Evolutionary conservation across 2,888 invertebrate genomes (phyloP).

Genomic region (Arge pagana): DNA sequence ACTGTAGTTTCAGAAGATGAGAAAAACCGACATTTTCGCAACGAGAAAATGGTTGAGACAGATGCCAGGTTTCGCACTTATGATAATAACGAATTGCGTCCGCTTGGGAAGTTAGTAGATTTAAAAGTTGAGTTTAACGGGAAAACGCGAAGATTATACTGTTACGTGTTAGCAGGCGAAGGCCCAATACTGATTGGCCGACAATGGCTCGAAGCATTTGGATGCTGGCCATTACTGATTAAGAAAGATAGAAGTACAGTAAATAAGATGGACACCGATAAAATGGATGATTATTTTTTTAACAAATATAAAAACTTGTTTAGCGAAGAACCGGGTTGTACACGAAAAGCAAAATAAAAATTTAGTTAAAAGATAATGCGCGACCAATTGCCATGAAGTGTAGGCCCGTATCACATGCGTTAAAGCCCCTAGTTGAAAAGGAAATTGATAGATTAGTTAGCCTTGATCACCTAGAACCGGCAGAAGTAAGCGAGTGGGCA

Average conservation of each 20-base stretch:
- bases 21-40: background rate
- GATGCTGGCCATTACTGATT: slow-evolving; percentile 20
- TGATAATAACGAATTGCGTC: slow-evolving; percentile 2
- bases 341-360: slow-evolving; percentile 24
- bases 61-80: background rate
- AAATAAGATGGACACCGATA: slow-evolving; percentile 8
- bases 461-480: slow-evolving; percentile 18
- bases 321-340: slow-evolving; percentile 21
- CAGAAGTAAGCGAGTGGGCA: slow-evolving; percentile 27
- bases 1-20: slow-evolving; percentile 15
- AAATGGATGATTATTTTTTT: slow-evolving; percentile 2
- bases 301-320: slow-evolving; percentile 22
- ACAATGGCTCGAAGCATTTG: slow-evolving; percentile 25
- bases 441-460: slow-evolving; percentile 21
- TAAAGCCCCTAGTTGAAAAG: slow-evolving; percentile 21
- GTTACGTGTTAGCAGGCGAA: slow-evolving; percentile 24
- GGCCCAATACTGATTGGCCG: slow-evolving; percentile 25
- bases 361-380: slow-evolving; percentile 19
- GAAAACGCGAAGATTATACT: slow-evolving; percentile 8
- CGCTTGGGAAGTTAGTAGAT: slow-evolving; percentile 19
- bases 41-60: background rate
- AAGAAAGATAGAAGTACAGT: background rate
- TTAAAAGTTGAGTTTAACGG: slow-evolving; percentile 17
- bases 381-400: slow-evolving; percentile 21
- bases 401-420: slow-evolving; percentile 23